Evolutionary conservation across 2,888 invertebrate species (phyloP), one percentile per base, ranked within the genome.

Genomic region (Rhabditoides inermis): DNA sequence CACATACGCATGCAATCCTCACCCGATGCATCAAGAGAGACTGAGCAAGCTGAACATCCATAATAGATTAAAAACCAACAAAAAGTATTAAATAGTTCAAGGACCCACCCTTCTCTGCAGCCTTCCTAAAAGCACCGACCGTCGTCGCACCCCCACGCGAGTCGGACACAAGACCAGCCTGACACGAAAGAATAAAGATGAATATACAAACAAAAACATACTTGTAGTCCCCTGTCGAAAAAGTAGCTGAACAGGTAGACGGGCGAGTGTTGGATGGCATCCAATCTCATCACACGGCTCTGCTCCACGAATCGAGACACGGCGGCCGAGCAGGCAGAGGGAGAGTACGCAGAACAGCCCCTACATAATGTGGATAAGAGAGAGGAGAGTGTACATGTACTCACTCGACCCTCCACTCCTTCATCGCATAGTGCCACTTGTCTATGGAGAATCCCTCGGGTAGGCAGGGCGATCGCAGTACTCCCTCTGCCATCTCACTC

Each of bases 161-260:
- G 30, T 56, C 54, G 64, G 77, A 70, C 37, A 90, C 86, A 42
- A 90, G 80, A 1, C 86, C 87, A 1, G 86, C 85, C 77, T 91
- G 91, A n/a, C n/a, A n/a, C n/a, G n/a, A n/a, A n/a, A n/a, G n/a
- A n/a, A n/a, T n/a, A n/a, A n/a, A n/a, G n/a, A n/a, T n/a, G n/a
- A n/a, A n/a, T n/a, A n/a, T n/a, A n/a, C n/a, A n/a, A n/a, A n/a
- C n/a, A n/a, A n/a, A n/a, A n/a, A n/a, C n/a, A n/a, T n/a, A n/a
- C n/a, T n/a, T 0, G 60, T 20, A 86, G 84, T 3, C 90, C 90
- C 54, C 89, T 83, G 76, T 95, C 94, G 78, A 86, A 92, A 80
- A 89, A 95, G 78, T 91, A 95, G 72, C 90, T 90, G 80, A 95
- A 90, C 15, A 89, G 88, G 64, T 85, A 85, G 49, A 90, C 45